Evolutionary conservation across 2,888 invertebrate species (phyloP).

Genomic region (Boloria euphrosyne): DNA sequence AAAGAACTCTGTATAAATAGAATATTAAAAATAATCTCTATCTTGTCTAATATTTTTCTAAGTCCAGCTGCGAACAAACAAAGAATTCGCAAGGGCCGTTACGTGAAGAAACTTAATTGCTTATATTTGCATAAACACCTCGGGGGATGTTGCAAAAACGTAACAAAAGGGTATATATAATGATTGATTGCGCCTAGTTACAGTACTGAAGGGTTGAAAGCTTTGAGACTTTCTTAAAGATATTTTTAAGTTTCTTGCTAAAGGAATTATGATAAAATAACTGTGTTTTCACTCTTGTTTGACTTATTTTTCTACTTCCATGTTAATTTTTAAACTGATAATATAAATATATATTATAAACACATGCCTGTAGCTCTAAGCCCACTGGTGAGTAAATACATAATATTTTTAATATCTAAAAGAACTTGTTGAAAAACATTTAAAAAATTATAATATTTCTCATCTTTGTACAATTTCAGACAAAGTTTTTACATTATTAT

Average conservation of each 20-base stretch:
- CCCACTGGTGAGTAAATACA: no score
- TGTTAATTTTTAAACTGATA: no score
- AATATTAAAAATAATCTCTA: conserved; percentile 22
- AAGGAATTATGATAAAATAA: no score
- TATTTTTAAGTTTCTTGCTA: no score
- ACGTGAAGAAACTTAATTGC: conserved; percentile 68
- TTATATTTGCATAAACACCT: conserved; percentile 71
- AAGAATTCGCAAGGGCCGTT: conserved; percentile 63
- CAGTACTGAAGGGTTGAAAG: conserved; percentile 16
- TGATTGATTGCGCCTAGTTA: conserved; percentile 64
- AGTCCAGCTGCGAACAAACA: conserved; percentile 65
- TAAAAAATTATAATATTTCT: no score
- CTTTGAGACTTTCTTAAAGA: conserved; percentile 8
- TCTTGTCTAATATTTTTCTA: conserved; percentile 35
- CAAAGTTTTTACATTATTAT: conserved; percentile 9
- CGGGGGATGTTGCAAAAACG: conserved; percentile 52
- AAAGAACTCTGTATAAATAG: conserved; percentile 13
- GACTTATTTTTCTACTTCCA: no score
- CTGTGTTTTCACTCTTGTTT: no score
- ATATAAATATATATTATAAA: no score
- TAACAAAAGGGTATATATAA: conserved; percentile 44
- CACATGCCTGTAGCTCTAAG: no score
- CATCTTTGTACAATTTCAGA: background rate
- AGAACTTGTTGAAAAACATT: no score
- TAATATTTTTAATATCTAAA: no score